Percentiles rank a stretch among this genome's conserved stretches.
phyloP scores from a whole-genome alignment of 2,797 vertebrate genomes.

The Dipus sagitta region DNA sequence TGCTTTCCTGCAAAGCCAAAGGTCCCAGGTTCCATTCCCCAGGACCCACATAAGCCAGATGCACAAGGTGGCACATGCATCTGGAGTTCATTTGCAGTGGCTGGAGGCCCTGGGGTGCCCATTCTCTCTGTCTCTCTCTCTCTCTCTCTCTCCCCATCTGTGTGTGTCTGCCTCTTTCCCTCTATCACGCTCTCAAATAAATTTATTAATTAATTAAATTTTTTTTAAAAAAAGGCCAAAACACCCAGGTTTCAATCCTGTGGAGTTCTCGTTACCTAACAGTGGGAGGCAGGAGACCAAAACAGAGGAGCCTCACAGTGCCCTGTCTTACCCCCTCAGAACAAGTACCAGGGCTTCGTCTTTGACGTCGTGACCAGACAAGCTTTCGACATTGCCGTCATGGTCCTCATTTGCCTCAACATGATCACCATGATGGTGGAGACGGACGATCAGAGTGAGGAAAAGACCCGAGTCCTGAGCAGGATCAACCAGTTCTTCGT shows the following conservation, averaged over 20 bases:
- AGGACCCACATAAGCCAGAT: too few species aligned
- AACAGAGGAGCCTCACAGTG: not conserved
- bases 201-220: too few species aligned
- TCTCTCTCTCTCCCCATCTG: too few species aligned
- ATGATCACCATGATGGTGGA: slow-evolving; percentile 91
- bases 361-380: slow-evolving; percentile 86
- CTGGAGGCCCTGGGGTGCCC: too few species aligned
- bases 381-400: slow-evolving; percentile 86
- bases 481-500: slow-evolving; percentile 88
- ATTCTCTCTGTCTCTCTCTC: too few species aligned
- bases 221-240: not conserved
- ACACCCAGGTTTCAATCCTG: not conserved
- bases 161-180: too few species aligned
- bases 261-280: not conserved
- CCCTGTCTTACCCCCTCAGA: slow-evolving; percentile 79
- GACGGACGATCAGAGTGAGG: slow-evolving; percentile 82
- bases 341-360: slow-evolving; percentile 88
- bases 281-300: not conserved
- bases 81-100: too few species aligned
- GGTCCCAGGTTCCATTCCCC: too few species aligned
- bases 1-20: too few species aligned
- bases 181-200: too few species aligned
- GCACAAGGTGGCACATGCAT: too few species aligned
- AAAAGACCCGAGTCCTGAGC: slow-evolving; percentile 81
- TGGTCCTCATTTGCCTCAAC: slow-evolving; percentile 90